Evolutionary conservation across 30 jellyfish, hydroid and myxozoan species (phyloP).

Genomic region (Hydra vulgaris): DNA sequence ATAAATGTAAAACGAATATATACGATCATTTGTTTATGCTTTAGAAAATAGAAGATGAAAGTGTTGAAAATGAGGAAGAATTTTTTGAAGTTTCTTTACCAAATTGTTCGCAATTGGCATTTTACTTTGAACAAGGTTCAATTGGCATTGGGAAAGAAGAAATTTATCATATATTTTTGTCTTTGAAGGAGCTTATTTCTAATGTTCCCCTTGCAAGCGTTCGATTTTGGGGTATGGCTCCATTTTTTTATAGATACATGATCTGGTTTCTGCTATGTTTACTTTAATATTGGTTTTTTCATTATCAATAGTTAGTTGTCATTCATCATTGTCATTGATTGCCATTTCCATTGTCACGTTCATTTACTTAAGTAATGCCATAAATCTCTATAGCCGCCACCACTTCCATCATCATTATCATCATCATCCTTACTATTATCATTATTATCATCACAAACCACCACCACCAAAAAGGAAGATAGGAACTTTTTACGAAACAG

Average conservation of each 20-base stretch:
- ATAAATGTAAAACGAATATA: neutral
- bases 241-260: neutral
- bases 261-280: too few species aligned
- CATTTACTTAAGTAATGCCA: too few species aligned
- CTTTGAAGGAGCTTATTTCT: conserved; percentile 62
- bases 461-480: too few species aligned
- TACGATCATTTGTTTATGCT: neutral
- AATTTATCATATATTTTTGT: conserved; percentile 53
- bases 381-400: too few species aligned
- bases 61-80: conserved; percentile 48
- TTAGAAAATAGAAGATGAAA: conserved; percentile 39
- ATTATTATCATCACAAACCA: too few species aligned
- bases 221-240: conserved; percentile 96
- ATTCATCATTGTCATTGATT: too few species aligned
- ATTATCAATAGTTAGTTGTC: too few species aligned
- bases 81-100: conserved; percentile 93
- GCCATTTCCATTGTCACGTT: too few species aligned
- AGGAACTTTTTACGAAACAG: too few species aligned
- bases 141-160: conserved; percentile 85
- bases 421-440: too few species aligned
- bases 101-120: conserved; percentile 73
- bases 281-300: too few species aligned
- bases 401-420: too few species aligned
- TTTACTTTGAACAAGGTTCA: conserved; percentile 90
- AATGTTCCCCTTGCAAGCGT: conserved; percentile 66